Conservation (phyloP, 2,797 vertebrate genomes). For the Molossus alvarezi region DNA sequence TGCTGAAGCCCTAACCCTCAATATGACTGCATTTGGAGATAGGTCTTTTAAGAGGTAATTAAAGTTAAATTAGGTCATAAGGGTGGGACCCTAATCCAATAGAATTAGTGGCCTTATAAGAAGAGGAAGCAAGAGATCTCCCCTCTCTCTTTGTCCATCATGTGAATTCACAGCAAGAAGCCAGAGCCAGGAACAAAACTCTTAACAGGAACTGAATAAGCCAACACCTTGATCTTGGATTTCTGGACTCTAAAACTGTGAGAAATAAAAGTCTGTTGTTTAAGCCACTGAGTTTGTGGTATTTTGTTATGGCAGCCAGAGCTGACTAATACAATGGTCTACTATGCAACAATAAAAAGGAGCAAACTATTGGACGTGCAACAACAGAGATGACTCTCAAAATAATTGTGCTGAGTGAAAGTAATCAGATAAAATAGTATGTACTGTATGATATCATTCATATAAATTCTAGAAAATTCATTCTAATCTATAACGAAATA, state of each 20-base stretch:
- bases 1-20: neutral
- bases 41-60: neutral
- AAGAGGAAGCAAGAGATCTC: neutral
- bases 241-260: neutral
- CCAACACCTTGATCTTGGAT: neutral
- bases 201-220: neutral
- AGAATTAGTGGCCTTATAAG: neutral
- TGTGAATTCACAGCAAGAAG: neutral
- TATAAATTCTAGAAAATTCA: slow-evolving; percentile 18
- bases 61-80: neutral
- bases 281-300: neutral
- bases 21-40: neutral
- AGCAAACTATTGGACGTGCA: neutral
- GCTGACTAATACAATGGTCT: neutral
- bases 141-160: neutral
- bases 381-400: neutral
- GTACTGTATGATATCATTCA: neutral
- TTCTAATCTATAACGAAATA: neutral
- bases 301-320: neutral
- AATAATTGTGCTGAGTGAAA: neutral
- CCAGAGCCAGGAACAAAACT: neutral
- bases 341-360: neutral
- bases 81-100: neutral
- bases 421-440: neutral
- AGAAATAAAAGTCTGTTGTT: slow-evolving; percentile 13